Evolutionary conservation across 2,888 invertebrate species (phyloP), one percentile per base, ranked within the genome.

Genomic region (Leistus spinibarbis): DNA sequence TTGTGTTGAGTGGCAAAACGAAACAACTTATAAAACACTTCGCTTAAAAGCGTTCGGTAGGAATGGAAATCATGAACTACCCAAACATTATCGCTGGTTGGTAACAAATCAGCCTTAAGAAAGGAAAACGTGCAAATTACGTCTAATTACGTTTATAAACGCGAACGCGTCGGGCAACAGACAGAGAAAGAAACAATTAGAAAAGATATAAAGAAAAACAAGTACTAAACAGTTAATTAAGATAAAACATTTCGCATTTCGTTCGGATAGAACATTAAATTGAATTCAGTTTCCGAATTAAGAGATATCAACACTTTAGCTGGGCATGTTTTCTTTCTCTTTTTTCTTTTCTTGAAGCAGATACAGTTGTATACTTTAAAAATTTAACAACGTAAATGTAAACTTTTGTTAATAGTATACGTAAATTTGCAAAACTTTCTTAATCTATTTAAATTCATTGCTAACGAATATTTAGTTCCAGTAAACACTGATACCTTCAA

Each of bases 201-300:
- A 40, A 40, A 40, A 40, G 40, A 40, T 40, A n/a, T n/a, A 40
- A 40, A 57, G 57, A 60, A 60, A 27, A 23, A 27, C 20, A 16
- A 20, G 22, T 22, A 13, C 23, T 64, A 64, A 64, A 64, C 64
- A 20, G 64, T 64, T 64, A 64, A 64, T 64, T 64, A 64, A 64
- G 64, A 64, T 64, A 64, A 64, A 64, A 23, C 64, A 64, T 64
- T 64, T 64, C 16, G 7, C 64, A n/a, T n/a, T n/a, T 16, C 23
- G 76, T 73, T 79, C 27, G 67, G 67, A 73, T 67, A 60, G 57
- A 73, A 56, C 62, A 67, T 63, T 67, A 67, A 73, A 73, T 73
- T 73, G 67, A 73, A 73, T 73, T 60, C 73, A 60, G 60, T 53
- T 73, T 73, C 23, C 9, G 67, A 67, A 71, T 71, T 54, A 64